Percentiles rank a stretch among this genome's conserved stretches.
phyloP scores from a whole-genome alignment of 1,140 invertebrate genomes.

The Drosophila erecta region DNA sequence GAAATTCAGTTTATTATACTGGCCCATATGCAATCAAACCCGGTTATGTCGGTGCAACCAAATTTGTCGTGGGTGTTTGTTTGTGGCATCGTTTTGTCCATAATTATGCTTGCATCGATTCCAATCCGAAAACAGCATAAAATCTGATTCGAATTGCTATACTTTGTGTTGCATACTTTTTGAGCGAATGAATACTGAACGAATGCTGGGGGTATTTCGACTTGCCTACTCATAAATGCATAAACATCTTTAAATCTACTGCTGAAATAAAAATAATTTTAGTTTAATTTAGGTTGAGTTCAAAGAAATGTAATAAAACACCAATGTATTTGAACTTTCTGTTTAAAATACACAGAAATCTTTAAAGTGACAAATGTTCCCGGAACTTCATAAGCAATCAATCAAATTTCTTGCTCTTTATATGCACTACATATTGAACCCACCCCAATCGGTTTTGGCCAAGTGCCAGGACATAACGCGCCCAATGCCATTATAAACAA shows the following conservation, averaged over 20 bases:
- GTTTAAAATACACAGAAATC: no score
- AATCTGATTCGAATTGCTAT: background rate
- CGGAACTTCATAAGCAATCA: background rate
- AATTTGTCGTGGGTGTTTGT: slow-evolving; percentile 19
- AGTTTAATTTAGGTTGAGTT: background rate
- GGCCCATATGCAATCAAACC: slow-evolving; percentile 41
- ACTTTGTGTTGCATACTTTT: slow-evolving; percentile 18
- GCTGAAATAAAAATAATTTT: background rate
- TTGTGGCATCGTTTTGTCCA: slow-evolving; percentile 15
- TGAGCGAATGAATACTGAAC: background rate
- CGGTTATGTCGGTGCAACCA: slow-evolving; percentile 3
- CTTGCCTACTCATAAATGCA: no score
- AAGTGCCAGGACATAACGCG: slow-evolving; percentile 44
- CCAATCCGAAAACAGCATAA: background rate
- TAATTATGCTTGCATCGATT: slow-evolving; percentile 16
- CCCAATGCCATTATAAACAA: slow-evolving; percentile 51
- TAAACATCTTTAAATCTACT: no score
- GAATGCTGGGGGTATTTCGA: no score
- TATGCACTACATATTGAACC: background rate
- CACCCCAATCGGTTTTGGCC: slow-evolving; percentile 6
- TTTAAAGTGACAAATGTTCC: no score
- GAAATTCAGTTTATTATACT: slow-evolving; percentile 42
- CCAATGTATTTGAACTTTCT: no score
- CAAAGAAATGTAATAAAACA: no score
- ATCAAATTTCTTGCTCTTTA: background rate